Evolutionary conservation across 2,797 vertebrate species (phyloP), one percentile per base, ranked within the genome.

Genomic region (Pantherophis alleghaniensis): DNA sequence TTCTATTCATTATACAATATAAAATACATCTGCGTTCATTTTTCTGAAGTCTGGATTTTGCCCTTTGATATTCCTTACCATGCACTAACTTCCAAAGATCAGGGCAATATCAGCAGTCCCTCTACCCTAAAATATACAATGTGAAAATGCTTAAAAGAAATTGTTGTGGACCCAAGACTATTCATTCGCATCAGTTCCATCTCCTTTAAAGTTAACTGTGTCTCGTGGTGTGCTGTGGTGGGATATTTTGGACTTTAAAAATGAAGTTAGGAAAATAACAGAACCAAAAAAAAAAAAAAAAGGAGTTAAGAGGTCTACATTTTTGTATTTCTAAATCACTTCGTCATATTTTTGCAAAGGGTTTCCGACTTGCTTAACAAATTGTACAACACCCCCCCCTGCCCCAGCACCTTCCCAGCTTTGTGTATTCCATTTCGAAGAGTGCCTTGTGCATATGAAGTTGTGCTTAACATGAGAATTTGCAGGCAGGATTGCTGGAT

Each of bases 221-320:
- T 94, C 90, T 91, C 61, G 61, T 91, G 92, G 61, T 63, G 61
- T 66, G 26, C 11, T n/a, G 66, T 3, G 14, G 7, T 37, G 66
- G n/a, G 32, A 66, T 55, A 42, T 7, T 93, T 91, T 83, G 90
- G 86, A 92, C 87, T 91, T 91, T 93, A 91, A 94, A 83, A 92
- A 89, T 91, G n/a, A 55, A 87, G 60, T 69, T 91, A 89, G 92
- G 90, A 56, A 37, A 59, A 53, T 89, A 86, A 89, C n/a, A 74
- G 92, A 93, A 94, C 92, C 94, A 91, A 94, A 94, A 91, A 53
- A 53, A 53, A 53, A 53, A 10, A 53, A 53, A 10, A 42, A 42
- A 42, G 37, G 37, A 74, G 74, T 83, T 89, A 56, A 37, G 57
- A 42, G 59, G 74, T 86, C 59, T 69, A 28, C 37, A 53, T 69